Base-by-base conservation (phyloP, 2,797 vertebrate species). In the Poeciliopsis gracilis region DNA sequence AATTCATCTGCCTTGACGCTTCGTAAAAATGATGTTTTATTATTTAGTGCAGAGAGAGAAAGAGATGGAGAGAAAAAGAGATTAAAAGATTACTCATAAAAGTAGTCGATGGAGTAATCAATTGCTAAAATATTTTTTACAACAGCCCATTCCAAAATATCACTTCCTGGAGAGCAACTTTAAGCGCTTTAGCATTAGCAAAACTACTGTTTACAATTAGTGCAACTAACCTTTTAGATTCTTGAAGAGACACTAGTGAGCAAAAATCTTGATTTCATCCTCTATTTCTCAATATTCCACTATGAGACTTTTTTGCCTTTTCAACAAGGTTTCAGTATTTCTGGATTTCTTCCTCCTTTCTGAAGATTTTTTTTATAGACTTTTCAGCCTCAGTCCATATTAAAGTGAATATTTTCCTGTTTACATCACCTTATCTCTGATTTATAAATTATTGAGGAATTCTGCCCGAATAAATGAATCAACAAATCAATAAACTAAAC, bases 51-150 rank as follows among this genome's bases (percentile, higher is more conserved):
- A 46, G 46, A 46, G 45, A 45, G 45, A 45, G 45, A 45, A 3
- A 45, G 43, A 43, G 10, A 43, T 2, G 2, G 2, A 12, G 0
- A 0, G 43, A 11, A 11, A 11, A 43, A 43, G 2, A 12, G 11
- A 43, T 12, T 13, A 12, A 45, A 3, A 45, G 4, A 46, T 15
- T 46, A 46, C 15, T 46, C 45, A 46, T 1, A 46, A 46, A 46
- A 46, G 15, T 15, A 15, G 13, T 46, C 1, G 12, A 45, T 12
- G 12, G 12, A 46, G 13, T 46, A 46, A 46, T 46, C 45, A 45
- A 13, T 13, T 45, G 4, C 45, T 45, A 45, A 45, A 45, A 13
- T 45, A 13, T 45, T 45, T 45, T 12, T 45, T 43, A 45, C 43
- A 45, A 45, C 11, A 45, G 43, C 11, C 2, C 43, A 45, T 3